Base-by-base conservation (phyloP, 2,888 invertebrate genomes). In the Tetramorium bicarinatum region DNA sequence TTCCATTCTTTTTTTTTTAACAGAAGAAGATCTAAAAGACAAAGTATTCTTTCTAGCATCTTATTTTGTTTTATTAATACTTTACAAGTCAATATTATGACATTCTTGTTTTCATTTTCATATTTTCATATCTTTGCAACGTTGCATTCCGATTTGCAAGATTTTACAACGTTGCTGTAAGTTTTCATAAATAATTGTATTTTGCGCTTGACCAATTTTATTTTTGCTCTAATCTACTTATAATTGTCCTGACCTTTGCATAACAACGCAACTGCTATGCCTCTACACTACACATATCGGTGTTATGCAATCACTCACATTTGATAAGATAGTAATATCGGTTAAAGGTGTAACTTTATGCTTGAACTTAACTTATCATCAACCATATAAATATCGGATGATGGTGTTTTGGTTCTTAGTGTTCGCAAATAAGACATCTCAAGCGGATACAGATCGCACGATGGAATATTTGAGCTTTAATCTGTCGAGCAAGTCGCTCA, bases 401-500 rank as follows among this genome's bases (percentile, higher is more conserved):
- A 59, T 2, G 44, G 11, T 3, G 0, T 13, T 4, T 9, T 11
- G 6, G n/a, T 47, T 21, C 38, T 47, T 47, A 79, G 71, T 72
- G 21, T 38, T 49, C 7, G 47, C 47, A 13, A 47, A 21, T 2
- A 38, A 64, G 15, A 56, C 69, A 9, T 2, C 11, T 59, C 18
- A 8, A 56, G 47, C 7, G 3, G 4, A 2, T 13, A 75, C 15
- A 15, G 9, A 25, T 15, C 2, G 18, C 1, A 52, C 41, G 38
- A 94, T 95, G 95, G 94, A 95, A 77, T 93, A 87, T 82, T 86
- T 95, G 38, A 94, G 94, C 47, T 94, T 95, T 83, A 92, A 95
- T 86, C 84, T 88, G 6, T 38, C 84, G 0, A 91, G 15, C 0
- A 93, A 91, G 82, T 91, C 87, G 3, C 90, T 95, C 11, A 85